Evolutionary conservation across 2,113 vertebrate genomes (phyloP).

Genomic region (Piprites chloris): DNA sequence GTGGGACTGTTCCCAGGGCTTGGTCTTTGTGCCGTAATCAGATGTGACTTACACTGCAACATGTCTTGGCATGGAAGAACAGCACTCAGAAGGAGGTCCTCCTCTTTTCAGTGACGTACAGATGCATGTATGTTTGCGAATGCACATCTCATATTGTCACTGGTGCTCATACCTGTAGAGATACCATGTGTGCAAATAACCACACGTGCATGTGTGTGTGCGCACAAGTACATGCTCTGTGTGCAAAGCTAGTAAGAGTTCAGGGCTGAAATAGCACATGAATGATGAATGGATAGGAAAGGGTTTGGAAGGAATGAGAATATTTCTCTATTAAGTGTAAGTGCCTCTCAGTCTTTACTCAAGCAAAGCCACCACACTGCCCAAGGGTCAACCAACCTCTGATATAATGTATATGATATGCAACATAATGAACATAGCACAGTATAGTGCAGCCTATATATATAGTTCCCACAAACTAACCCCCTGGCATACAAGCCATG

Average conservation of each 20-base stretch:
- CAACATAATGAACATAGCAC: neutral
- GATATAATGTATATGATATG: too few species aligned
- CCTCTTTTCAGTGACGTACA: neutral
- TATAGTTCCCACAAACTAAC: neutral
- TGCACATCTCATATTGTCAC: too few species aligned
- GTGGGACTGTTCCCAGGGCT: neutral
- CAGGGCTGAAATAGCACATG: neutral
- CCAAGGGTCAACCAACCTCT: neutral
- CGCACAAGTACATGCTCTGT: fast-evolving
- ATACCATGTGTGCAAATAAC: neutral
- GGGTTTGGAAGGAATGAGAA: neutral
- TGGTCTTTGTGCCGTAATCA: fast-evolving
- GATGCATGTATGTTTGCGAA: fast-evolving
- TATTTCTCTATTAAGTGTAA: neutral
- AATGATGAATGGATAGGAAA: neutral
- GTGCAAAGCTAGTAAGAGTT: neutral
- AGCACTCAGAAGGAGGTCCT: neutral
- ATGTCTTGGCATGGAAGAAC: neutral
- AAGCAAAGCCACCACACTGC: neutral
- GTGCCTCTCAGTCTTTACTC: neutral
- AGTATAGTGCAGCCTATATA: fast-evolving
- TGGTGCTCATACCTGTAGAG: neutral
- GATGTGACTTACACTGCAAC: neutral
- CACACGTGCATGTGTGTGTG: fast-evolving
- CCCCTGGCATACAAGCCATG: neutral